Base-by-base conservation (phyloP, 2,113 vertebrate genomes). In the Notarius quadriscutis region DNA sequence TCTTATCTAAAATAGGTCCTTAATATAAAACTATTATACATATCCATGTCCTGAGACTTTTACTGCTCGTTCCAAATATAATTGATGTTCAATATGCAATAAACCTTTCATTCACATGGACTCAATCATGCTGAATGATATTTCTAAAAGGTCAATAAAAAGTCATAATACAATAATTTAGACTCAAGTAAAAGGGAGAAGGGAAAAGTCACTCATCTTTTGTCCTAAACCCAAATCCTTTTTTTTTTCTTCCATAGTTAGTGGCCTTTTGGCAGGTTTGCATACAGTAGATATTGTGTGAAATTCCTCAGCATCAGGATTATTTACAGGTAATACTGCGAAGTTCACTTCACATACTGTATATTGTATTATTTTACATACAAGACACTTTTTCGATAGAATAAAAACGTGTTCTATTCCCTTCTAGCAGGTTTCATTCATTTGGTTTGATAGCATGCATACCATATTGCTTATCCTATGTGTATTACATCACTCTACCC, bases 131-230 rank as follows among this genome's bases (percentile, higher is more conserved):
- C 50, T 60, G 74, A 63, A 85, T 77, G 71, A 77, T 63, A 85
- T 85, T 63, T 85, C 41, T 63, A 77, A 57, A 57, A 60, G 53
- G 53, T 11, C 55, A 85, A 62, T 85, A n/a, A 75, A 84, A 84
- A 74, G 5, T 74, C 4, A 25, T 63, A 77, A 63, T 77, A 85
- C 22, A 62, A 55, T 50, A 48, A 50, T 85, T 74, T 17, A 9
- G 25, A 75, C 27, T 63, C 41, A 51, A 63, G 53, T 27, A 30
- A 75, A 63, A 25, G 58, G 41, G 25, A 78, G 50, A 34, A 25
- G 30, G 53, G 53, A 60, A 71, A 75, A n/a, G 20, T 58, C 55
- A n/a, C 55, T 51, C 84, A 5, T 55, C 34, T 71, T 30, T 41
- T 41, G 41, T 41, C 41, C 41, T 41, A 4, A 41, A 41, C 41